Base-by-base conservation (phyloP, 1,140 invertebrate species). In the Macrocentrus cingulum region DNA sequence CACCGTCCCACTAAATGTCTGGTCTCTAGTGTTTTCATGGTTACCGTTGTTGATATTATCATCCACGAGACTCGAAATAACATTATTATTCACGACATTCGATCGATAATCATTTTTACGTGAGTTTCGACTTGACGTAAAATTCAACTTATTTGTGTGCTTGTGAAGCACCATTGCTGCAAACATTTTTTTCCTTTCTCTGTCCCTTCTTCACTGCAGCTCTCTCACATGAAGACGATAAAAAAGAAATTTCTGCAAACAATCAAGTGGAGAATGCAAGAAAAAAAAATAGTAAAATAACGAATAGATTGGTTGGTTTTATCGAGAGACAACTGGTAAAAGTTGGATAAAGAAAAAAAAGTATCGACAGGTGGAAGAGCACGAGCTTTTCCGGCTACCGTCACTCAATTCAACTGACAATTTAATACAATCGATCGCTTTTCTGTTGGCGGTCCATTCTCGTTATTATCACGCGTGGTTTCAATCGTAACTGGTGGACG, bases 111-210 rank as follows among this genome's bases (percentile, higher is more conserved):
- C 56, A 45, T 74, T 70, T 51, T 55, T 65, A 46, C 61, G 63
- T 25, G 57, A 45, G 42, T 56, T 62, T 41, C 61, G 56, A 48
- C 48, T 44, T 20, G 18, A 23, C 50, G 18, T 56, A 20, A 57
- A 62, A 66, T 44, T 45, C 61, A 13, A 67, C 60, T 71, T 72
- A 48, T 71, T 75, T 50, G 71, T 71, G 32, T 77, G 70, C 59
- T 77, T 77, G 62, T 77, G 75, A 55, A 79, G 64, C 44, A 79
- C 74, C 74, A 79, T 79, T n/a, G 76, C 74, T 50, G 74, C 76
- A 55, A 79, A 79, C 76, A 79, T 79, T 67, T 34, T 50, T n/a
- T 34, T 53, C 29, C 20, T 46, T 36, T 44, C 42, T 34, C 6
- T 25, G 32, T 29, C 18, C 5, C 42, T 23, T n/a, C 8, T 19